Base-by-base conservation (phyloP, 2,888 invertebrate species). In the Cabera pusaria region DNA sequence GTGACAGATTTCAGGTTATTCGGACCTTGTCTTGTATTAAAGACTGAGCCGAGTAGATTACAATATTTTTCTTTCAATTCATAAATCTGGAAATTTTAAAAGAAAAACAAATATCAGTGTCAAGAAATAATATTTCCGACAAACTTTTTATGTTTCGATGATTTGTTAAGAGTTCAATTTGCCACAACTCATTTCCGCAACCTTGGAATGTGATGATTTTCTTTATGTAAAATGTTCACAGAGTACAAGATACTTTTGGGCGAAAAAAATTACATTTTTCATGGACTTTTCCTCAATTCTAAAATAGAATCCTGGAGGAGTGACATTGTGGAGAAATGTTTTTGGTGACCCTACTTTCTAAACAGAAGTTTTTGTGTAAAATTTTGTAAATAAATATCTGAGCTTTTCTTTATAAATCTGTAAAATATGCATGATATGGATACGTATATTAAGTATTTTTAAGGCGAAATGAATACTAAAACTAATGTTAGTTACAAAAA, bases 261-360 rank as follows among this genome's bases (percentile, higher is more conserved):
- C n/a, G n/a, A n/a, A n/a, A n/a, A n/a, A n/a, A n/a, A n/a, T n/a
- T n/a, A n/a, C n/a, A n/a, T n/a, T n/a, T n/a, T n/a, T n/a, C n/a
- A n/a, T n/a, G n/a, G n/a, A n/a, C n/a, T 24, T 16, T 14, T 14
- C 24, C 14, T 25, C 14, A 7, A 11, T 11, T 4, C 14, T 5
- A 25, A 25, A 16, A 25, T 14, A 25, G 6, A 25, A 22, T 12
- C 9, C 22, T 32, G n/a, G 32, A 7, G 8, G 9, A n/a, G 4
- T 24, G 32, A 8, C 1, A 10, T 11, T 22, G 10, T 11, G 22
- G n/a, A 5, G 9, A 11, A 22, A 10, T 22, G 9, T 22, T 22
- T 9, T 22, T 22, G n/a, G n/a, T n/a, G n/a, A n/a, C n/a, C n/a
- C n/a, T n/a, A n/a, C n/a, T n/a, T n/a, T n/a, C n/a, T n/a, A n/a